Conservation (phyloP, 2,797 vertebrate genomes). For the Notamacropus eugenii region DNA sequence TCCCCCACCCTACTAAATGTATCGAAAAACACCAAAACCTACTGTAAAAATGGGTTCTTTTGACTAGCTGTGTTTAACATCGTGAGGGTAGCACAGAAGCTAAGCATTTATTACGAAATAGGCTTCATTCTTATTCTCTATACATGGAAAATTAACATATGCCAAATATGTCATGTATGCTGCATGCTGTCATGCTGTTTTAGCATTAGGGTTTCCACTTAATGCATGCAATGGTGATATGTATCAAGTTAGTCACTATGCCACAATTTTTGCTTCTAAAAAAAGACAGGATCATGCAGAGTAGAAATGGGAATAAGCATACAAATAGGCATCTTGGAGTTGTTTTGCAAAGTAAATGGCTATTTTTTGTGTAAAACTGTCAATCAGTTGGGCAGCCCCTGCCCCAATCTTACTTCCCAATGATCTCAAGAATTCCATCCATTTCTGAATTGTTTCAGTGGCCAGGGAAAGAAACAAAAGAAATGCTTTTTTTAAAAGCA, state of each 20-base stretch:
- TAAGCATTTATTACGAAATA: background rate
- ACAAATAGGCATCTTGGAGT: background rate
- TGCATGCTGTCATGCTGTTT: background rate
- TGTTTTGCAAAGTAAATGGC: slow-evolving; percentile 38
- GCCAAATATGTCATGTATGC: rapidly evolving
- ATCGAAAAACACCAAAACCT: background rate
- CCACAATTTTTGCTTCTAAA: slow-evolving; percentile 11
- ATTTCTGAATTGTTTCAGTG: background rate
- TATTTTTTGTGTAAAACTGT: slow-evolving; percentile 14
- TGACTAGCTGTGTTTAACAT: background rate
- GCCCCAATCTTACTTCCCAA: background rate
- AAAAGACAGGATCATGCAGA: background rate
- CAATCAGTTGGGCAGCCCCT: background rate
- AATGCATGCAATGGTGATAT: no score
- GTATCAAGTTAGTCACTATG: background rate
- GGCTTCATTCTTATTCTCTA: background rate
- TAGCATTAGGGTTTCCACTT: background rate
- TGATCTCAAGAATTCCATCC: background rate
- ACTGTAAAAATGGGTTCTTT: background rate
- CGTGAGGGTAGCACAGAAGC: background rate
- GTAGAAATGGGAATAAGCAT: background rate
- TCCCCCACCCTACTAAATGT: background rate
- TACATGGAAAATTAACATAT: background rate
- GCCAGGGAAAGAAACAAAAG: background rate
- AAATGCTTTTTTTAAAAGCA: background rate